These are phyloP conservation scores for Cossypha niveicapilla DNA, from an alignment of 2,797 vertebrate genomes.

Conservation along the genomic window DNA sequence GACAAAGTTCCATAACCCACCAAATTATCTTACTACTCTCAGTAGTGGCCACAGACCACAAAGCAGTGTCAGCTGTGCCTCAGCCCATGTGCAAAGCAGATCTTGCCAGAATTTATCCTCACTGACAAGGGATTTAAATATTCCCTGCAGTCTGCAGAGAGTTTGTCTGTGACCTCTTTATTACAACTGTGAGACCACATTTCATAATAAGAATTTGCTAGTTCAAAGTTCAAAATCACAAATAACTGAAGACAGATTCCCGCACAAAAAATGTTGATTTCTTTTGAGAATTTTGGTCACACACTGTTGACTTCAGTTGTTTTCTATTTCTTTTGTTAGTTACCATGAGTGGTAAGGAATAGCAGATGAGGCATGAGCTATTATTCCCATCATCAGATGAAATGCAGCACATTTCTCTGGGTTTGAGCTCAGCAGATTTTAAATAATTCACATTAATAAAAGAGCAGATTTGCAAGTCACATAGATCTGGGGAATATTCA, in stretches of 20 bases:
- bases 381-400: neutral
- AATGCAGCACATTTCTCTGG: neutral
- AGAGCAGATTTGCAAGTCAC: neutral
- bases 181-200: neutral
- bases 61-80: neutral
- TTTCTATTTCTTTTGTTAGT: neutral
- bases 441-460: neutral
- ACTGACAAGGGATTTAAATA: neutral
- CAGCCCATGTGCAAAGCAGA: constrained; percentile 3
- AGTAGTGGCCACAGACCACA: neutral
- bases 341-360: neutral
- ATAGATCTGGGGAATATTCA: neutral
- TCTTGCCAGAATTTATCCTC: constrained; percentile 9
- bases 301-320: neutral
- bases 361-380: neutral
- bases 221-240: constrained; percentile 11
- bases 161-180: neutral
- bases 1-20: neutral
- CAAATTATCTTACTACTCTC: neutral
- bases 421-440: neutral
- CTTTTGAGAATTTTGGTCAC: neutral
- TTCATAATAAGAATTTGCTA: neutral
- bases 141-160: neutral
- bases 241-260: neutral
- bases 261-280: neutral